phyloP scores from a whole-genome alignment of 1,140 invertebrate genomes.

The Microplitis demolitor region DNA sequence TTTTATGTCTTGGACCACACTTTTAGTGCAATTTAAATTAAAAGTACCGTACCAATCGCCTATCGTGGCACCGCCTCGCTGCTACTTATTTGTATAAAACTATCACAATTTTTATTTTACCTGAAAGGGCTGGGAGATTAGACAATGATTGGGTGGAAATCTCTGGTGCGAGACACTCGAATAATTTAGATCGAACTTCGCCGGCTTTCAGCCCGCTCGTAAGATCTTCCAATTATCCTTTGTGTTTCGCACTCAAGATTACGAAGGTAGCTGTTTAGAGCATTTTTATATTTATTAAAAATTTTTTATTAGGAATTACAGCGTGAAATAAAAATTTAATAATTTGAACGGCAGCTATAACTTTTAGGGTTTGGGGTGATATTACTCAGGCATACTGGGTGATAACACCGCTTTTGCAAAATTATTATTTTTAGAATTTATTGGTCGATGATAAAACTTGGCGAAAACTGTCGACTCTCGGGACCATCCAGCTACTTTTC shows the following conservation, averaged over 20 bases:
- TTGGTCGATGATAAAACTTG: slow-evolving; percentile 33
- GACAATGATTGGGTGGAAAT: not conserved
- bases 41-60: not conserved
- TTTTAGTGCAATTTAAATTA: not conserved
- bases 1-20: not conserved
- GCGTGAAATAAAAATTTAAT: not conserved
- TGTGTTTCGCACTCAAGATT: slow-evolving; percentile 13
- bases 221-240: slow-evolving; percentile 12
- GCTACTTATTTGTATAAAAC: not conserved
- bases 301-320: not conserved
- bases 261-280: slow-evolving; percentile 15
- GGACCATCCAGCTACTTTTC: slow-evolving; percentile 36
- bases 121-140: not conserved
- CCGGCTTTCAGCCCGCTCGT: not conserved
- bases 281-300: not conserved
- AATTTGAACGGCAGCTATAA: not conserved
- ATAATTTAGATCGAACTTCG: not conserved
- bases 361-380: not conserved
- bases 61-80: not conserved
- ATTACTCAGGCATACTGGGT: not conserved
- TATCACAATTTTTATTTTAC: not conserved
- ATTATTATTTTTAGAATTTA: slow-evolving; percentile 4
- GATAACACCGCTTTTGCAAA: slow-evolving; percentile 5
- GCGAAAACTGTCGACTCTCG: slow-evolving; percentile 31
- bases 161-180: not conserved